Conservation (phyloP, 2,888 invertebrate genomes). For the Drosophila algonquin region DNA sequence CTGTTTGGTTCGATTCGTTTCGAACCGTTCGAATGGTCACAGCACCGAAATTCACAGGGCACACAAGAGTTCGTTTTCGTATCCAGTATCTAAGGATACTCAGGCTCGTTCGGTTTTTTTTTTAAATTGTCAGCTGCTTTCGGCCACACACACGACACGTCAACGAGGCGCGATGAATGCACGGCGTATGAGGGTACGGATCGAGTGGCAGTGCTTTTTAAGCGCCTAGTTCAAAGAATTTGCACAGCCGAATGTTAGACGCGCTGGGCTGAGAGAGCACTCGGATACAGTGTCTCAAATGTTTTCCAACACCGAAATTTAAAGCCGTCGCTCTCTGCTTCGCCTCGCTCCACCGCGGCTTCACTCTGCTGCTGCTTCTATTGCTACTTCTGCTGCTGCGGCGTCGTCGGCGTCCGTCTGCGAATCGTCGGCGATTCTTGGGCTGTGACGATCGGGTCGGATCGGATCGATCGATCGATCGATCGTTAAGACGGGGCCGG, state of each 20-base stretch:
- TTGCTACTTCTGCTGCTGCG: background rate
- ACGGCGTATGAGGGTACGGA: slow-evolving; percentile 71
- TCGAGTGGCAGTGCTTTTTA: slow-evolving; percentile 70
- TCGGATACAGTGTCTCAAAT: slow-evolving; percentile 80
- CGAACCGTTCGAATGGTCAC: background rate
- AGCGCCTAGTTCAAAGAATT: slow-evolving; percentile 68
- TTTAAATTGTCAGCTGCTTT: slow-evolving; percentile 7
- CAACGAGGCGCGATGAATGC: slow-evolving; percentile 71
- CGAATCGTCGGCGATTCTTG: slow-evolving; percentile 18
- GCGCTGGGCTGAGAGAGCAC: slow-evolving; percentile 58
- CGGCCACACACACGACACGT: slow-evolving; percentile 57
- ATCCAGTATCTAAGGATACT: slow-evolving; percentile 13
- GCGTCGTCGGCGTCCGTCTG: no score
- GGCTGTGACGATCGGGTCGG: slow-evolving; percentile 20
- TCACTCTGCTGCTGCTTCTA: slow-evolving; percentile 4
- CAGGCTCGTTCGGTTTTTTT: slow-evolving; percentile 5
- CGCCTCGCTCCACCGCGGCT: no score
- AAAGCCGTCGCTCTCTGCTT: slow-evolving; percentile 57
- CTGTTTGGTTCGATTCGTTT: background rate
- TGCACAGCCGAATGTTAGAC: slow-evolving; percentile 53
- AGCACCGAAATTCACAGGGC: background rate
- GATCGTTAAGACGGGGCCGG: slow-evolving; percentile 35
- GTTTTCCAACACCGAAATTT: slow-evolving; percentile 80
- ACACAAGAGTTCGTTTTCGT: slow-evolving; percentile 27
- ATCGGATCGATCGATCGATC: slow-evolving; percentile 18